Evolutionary conservation across 1,140 invertebrate species (phyloP).

Genomic region (Penaeus vannamei): DNA sequence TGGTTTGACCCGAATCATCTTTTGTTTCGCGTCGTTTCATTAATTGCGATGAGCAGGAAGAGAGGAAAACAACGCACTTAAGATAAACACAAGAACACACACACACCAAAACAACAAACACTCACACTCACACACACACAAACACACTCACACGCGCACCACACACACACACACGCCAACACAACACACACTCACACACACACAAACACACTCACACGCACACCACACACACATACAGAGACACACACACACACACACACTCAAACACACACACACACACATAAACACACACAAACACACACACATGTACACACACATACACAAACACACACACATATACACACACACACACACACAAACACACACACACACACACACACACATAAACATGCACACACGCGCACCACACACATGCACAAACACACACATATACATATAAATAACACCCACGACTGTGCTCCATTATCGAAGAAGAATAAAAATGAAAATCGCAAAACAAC

Average conservation of each 20-base stretch:
- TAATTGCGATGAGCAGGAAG: not conserved
- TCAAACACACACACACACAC: not conserved
- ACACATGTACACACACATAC: not conserved
- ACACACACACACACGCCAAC: not conserved
- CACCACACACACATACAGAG: too few relatives aligned
- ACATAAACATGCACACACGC: not conserved
- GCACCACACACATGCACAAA: too few relatives aligned
- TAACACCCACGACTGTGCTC: not conserved
- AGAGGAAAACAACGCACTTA: not conserved
- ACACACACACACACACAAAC: not conserved
- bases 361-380: not conserved
- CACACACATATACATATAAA: constrained; percentile 16
- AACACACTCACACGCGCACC: not conserved
- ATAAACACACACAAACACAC: not conserved
- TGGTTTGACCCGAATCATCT: too few relatives aligned
- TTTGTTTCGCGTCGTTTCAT: too few relatives aligned
- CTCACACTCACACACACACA: not conserved
- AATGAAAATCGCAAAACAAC: too few relatives aligned
- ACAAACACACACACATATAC: not conserved
- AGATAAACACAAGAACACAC: not conserved
- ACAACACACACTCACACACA: not conserved
- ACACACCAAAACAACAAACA: not conserved
- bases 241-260: constrained; percentile 12
- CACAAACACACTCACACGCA: not conserved
- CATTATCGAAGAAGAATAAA: too few relatives aligned